phyloP scores from a whole-genome alignment of 2,888 invertebrate species.

The Dryomyza anilis region DNA sequence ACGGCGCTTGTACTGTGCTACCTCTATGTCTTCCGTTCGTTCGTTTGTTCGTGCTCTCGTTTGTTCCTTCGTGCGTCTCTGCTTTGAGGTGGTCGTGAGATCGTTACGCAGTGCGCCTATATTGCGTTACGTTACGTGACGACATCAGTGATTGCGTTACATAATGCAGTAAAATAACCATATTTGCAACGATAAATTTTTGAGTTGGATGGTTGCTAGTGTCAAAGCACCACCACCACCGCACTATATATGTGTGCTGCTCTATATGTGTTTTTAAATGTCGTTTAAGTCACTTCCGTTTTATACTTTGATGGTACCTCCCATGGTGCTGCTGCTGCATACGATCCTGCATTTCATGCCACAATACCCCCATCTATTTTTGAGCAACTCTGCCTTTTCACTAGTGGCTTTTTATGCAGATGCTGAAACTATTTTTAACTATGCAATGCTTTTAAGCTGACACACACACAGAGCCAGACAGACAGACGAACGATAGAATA shows the following conservation, averaged over 20 bases:
- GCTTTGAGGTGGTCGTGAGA: background rate
- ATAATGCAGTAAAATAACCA: too few species aligned
- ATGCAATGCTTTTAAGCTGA: slow-evolving; percentile 5
- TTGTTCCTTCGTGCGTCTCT: background rate
- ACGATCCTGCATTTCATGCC: background rate
- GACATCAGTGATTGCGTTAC: too few species aligned
- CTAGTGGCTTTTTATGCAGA: background rate
- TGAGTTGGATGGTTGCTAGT: background rate
- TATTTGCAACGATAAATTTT: too few species aligned
- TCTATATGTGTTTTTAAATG: slow-evolving; percentile 1
- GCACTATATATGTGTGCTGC: background rate
- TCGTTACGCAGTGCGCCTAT: background rate
- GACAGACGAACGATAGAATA: background rate
- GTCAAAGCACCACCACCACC: background rate
- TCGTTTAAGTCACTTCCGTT: slow-evolving; percentile 14
- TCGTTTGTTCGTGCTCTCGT: background rate
- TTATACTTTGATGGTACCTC: background rate
- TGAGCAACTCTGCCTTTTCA: background rate
- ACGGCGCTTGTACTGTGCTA: background rate
- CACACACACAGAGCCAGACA: background rate
- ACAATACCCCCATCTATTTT: background rate
- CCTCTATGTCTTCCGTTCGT: background rate
- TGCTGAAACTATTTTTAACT: slow-evolving; percentile 7
- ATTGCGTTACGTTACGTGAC: background rate
- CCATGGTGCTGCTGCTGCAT: too few species aligned